Conservation (phyloP, 2,113 vertebrate species). For the Pristiophorus japonicus region DNA sequence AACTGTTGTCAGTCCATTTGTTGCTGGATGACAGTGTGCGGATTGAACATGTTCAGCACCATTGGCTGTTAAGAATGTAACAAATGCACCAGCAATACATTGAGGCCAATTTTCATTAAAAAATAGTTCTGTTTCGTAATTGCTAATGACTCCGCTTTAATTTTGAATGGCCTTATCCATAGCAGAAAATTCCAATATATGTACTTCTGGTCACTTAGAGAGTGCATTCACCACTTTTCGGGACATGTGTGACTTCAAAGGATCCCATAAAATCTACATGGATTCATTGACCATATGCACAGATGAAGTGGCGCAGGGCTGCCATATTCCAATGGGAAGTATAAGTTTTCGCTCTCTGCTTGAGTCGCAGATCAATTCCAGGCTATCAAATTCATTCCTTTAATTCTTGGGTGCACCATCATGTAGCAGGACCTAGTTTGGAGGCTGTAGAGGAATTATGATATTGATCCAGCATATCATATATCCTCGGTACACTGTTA, state of each 20-base stretch:
- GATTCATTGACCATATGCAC: not conserved
- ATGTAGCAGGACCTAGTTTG: not conserved
- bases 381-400: not conserved
- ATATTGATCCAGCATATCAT: not conserved
- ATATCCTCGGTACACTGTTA: not conserved
- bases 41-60: not conserved
- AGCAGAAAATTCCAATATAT: not conserved
- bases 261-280: not conserved
- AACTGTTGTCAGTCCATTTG: not conserved
- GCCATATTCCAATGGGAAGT: not conserved
- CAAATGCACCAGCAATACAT: not conserved
- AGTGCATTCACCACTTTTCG: not conserved
- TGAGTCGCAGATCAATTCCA: not conserved
- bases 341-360: no score
- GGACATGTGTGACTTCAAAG: not conserved
- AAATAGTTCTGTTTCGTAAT: not conserved
- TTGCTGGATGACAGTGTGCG: not conserved
- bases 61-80: not conserved
- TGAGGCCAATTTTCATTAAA: not conserved
- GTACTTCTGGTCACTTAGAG: not conserved
- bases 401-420: not conserved
- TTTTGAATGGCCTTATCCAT: not conserved
- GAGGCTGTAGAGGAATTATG: not conserved
- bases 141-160: not conserved
- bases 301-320: not conserved